A percentile compares a stretch with the other conserved stretches of the same genome.
These are phyloP conservation scores for Poeciliopsis occidentalis DNA, from an alignment of 2,113 vertebrate genomes.

Conservation along the genomic window DNA sequence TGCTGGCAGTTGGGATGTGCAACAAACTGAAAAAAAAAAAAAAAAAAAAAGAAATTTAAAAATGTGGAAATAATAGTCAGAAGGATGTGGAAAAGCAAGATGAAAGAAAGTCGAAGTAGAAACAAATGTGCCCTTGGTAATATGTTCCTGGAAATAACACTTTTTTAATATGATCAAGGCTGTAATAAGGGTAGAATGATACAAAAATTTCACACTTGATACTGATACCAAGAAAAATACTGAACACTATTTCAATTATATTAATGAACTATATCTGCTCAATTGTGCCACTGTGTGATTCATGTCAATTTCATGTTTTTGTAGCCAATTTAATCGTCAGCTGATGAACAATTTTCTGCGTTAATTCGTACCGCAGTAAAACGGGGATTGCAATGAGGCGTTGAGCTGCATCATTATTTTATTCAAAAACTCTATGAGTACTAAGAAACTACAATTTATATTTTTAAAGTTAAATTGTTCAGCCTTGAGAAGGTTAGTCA, in stretches of 20 bases:
- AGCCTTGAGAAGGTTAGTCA: background rate
- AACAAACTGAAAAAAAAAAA: constrained; percentile 84
- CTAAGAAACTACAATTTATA: background rate
- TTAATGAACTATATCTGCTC: too few species aligned
- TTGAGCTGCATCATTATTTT: too few species aligned
- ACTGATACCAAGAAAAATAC: too few species aligned
- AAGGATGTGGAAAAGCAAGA: background rate
- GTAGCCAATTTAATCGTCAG: too few species aligned
- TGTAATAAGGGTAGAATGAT: background rate
- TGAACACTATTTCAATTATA: too few species aligned
- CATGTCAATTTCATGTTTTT: too few species aligned
- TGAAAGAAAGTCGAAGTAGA: background rate
- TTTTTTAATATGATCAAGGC: background rate
- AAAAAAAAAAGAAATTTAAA: background rate
- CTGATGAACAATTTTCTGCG: too few species aligned
- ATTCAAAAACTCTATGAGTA: too few species aligned
- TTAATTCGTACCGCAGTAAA: too few species aligned
- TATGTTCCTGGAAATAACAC: background rate
- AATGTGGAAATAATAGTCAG: background rate
- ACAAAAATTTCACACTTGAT: too few species aligned
- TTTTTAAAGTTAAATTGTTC: background rate
- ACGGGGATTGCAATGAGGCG: too few species aligned
- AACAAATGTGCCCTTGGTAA: background rate
- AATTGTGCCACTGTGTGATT: too few species aligned
- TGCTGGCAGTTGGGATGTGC: constrained; percentile 99